Evolutionary conservation across 2,113 vertebrate species (phyloP).

Genomic region (Gadus chalcogrammus): DNA sequence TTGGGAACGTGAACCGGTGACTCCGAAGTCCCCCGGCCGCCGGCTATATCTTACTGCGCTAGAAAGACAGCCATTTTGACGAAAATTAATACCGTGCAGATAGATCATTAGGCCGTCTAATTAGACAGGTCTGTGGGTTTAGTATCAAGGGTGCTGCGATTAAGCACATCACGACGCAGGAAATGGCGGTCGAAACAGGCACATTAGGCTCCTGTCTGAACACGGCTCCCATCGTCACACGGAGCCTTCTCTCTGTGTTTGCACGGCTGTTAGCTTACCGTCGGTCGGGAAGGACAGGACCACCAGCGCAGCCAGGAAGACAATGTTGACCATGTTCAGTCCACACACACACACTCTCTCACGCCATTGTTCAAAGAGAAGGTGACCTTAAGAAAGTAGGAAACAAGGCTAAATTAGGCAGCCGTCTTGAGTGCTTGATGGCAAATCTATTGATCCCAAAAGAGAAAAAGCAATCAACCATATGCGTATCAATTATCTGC

Average conservation of each 20-base stretch:
- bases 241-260: slow-evolving; percentile 18
- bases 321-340: slow-evolving; percentile 44
- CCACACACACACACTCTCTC: slow-evolving; percentile 13
- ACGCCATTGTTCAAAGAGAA: slow-evolving; percentile 33
- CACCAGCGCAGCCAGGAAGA: slow-evolving; percentile 37
- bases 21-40: slow-evolving; percentile 30
- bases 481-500: too few relatives aligned
- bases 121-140: slow-evolving; percentile 32
- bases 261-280: slow-evolving; percentile 48
- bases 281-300: slow-evolving; percentile 44
- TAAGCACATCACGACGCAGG: not conserved
- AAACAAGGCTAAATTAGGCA: not conserved
- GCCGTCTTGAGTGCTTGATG: not conserved
- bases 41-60: slow-evolving; percentile 25
- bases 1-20: slow-evolving; percentile 42
- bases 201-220: slow-evolving; percentile 13
- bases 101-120: slow-evolving; percentile 39
- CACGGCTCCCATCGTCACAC: slow-evolving; percentile 11
- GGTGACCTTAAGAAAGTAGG: slow-evolving; percentile 26
- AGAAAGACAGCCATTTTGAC: slow-evolving; percentile 34
- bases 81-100: slow-evolving; percentile 29
- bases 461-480: too few relatives aligned
- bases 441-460: not conserved
- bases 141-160: slow-evolving; percentile 17
- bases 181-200: slow-evolving; percentile 7